Evolutionary conservation across 2,797 vertebrate genomes (phyloP).

Genomic region (Coendou prehensilis): DNA sequence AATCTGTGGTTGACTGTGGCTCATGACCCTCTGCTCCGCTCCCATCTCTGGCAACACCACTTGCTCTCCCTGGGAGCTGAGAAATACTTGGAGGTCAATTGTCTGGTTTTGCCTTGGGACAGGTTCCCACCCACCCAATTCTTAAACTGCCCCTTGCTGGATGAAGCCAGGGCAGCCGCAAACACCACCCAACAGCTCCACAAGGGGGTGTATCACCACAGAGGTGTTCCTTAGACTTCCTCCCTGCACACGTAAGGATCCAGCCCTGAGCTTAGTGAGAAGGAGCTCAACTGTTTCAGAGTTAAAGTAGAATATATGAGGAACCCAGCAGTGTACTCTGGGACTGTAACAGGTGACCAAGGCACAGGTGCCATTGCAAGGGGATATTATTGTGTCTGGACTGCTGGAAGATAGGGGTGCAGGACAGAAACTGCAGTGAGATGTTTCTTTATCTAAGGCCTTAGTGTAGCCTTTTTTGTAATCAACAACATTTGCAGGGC

Average conservation of each 20-base stretch:
- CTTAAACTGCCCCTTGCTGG: neutral
- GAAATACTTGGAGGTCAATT: neutral
- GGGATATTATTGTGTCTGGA: neutral
- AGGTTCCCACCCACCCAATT: neutral
- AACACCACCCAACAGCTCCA: neutral
- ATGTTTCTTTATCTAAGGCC: neutral
- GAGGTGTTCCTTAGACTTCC: neutral
- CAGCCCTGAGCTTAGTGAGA: neutral
- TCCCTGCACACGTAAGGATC: neutral
- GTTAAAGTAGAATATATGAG: neutral
- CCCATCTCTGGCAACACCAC: neutral
- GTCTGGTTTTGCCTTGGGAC: neutral
- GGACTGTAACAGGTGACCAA: neutral
- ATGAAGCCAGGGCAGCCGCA: neutral
- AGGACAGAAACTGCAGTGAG: neutral
- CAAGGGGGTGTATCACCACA: neutral
- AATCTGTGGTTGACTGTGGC: neutral
- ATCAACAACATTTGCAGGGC: conserved; percentile 70
- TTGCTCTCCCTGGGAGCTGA: neutral
- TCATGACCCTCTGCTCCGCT: neutral
- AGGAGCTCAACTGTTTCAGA: neutral
- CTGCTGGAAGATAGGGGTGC: neutral
- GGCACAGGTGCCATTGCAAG: neutral
- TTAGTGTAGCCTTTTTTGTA: conserved; percentile 24
- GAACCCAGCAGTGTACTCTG: neutral